Percentiles rank a stretch among this genome's conserved stretches.
Evolutionary conservation across 2,888 invertebrate genomes (phyloP).

Genomic region (Eupeodes latifasciatus): DNA sequence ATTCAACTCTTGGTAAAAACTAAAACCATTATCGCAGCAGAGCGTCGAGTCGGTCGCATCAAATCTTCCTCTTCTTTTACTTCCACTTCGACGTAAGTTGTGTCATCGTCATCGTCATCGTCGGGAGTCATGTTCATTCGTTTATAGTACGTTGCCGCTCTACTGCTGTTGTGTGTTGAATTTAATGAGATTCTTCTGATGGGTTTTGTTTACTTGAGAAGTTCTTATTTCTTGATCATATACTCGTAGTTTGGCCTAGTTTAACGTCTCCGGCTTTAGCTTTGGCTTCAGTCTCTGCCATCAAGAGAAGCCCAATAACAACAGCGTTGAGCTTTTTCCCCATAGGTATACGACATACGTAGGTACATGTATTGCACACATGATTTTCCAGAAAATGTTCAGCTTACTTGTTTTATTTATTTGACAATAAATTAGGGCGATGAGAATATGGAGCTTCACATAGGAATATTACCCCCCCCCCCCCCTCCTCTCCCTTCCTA

Average conservation of each 20-base stretch:
- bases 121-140: slow-evolving; percentile 1
- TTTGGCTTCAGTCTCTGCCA: slow-evolving; percentile 17
- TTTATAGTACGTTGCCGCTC: slow-evolving; percentile 29
- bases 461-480: no score
- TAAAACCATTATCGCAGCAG: slow-evolving; percentile 32
- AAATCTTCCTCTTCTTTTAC: background rate
- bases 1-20: slow-evolving; percentile 30
- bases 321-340: slow-evolving; percentile 10
- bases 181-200: slow-evolving; percentile 73
- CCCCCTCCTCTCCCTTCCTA: no score
- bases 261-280: slow-evolving; percentile 31
- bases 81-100: slow-evolving; percentile 2
- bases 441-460: background rate
- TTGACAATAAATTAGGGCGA: slow-evolving; percentile 40
- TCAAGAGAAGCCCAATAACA: slow-evolving; percentile 15
- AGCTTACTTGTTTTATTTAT: slow-evolving; percentile 15
- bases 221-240: slow-evolving; percentile 43
- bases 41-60: background rate
- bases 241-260: slow-evolving; percentile 74
- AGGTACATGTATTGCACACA: slow-evolving; percentile 15
- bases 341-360: no score
- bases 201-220: slow-evolving; percentile 62
- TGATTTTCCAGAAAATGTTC: slow-evolving; percentile 54
- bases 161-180: slow-evolving; percentile 49
- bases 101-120: background rate